A percentile compares a stretch with the other conserved stretches of the same genome.
Conservation (phyloP, 1,140 invertebrate genomes). For the Mizuhopecten yessoensis region DNA sequence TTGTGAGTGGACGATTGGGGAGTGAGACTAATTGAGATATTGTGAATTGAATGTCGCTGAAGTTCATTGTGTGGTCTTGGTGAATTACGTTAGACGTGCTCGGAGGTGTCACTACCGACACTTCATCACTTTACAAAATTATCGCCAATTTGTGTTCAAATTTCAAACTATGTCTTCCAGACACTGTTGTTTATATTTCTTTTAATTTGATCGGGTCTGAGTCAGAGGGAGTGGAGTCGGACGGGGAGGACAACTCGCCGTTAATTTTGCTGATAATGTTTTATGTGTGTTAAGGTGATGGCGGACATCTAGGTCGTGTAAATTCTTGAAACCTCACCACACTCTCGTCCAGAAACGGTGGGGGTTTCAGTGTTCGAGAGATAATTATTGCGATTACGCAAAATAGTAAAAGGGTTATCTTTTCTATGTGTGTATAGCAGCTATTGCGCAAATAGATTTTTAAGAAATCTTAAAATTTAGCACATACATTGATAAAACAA, state of each 20-base stretch:
- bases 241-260: neutral
- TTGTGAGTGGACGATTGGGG: neutral
- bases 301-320: neutral
- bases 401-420: no score
- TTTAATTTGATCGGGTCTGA: neutral
- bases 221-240: neutral
- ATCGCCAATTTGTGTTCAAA: conserved; percentile 24
- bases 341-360: no score
- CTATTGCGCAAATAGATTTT: no score
- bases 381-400: no score
- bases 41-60: conserved; percentile 16
- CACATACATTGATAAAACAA: no score
- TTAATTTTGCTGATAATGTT: neutral
- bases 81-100: neutral
- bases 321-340: no score
- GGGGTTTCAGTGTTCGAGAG: neutral
- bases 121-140: conserved; percentile 4
- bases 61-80: conserved; percentile 16
- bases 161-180: neutral
- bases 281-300: neutral
- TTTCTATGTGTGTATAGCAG: no score
- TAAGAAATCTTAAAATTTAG: no score
- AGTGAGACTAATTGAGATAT: conserved; percentile 22
- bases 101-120: neutral
- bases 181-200: neutral